Evolutionary conservation across 1,140 invertebrate species (phyloP).

Genomic region (Saxidomus purpurata): DNA sequence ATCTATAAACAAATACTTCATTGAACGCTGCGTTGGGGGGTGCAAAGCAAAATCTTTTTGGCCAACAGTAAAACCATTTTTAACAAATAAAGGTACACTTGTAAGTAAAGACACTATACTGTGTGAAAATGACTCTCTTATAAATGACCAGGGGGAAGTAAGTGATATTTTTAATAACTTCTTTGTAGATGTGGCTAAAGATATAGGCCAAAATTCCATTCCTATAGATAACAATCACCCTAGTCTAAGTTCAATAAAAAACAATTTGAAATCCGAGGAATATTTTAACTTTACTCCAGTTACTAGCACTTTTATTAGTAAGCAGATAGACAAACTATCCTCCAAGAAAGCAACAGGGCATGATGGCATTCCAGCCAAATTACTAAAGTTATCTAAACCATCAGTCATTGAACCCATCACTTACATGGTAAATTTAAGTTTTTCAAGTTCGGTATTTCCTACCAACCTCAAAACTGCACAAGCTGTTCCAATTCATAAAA

Average conservation of each 20-base stretch:
- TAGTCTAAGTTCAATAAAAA: slow-evolving; percentile 26
- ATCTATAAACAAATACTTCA: slow-evolving; percentile 62
- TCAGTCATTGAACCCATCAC: slow-evolving; percentile 8
- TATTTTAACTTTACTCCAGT: neutral
- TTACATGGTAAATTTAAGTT: slow-evolving; percentile 12
- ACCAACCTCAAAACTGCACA: neutral
- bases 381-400: slow-evolving; percentile 15
- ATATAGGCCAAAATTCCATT: slow-evolving; percentile 29
- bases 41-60: slow-evolving; percentile 61
- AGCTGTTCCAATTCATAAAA: neutral
- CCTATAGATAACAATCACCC: slow-evolving; percentile 18
- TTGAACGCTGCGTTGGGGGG: slow-evolving; percentile 47
- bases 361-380: slow-evolving; percentile 44
- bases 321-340: slow-evolving; percentile 28
- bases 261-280: neutral
- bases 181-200: slow-evolving; percentile 39
- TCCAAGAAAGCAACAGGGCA: slow-evolving; percentile 50
- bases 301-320: neutral
- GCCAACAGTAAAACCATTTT: slow-evolving; percentile 69
- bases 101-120: slow-evolving; percentile 45
- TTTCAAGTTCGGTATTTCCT: neutral
- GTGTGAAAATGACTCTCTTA: slow-evolving; percentile 49
- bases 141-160: slow-evolving; percentile 32
- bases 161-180: slow-evolving; percentile 50
- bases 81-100: slow-evolving; percentile 64